Evolutionary conservation across 2,797 vertebrate species (phyloP).

Genomic region (Gymnothorax javanicus): DNA sequence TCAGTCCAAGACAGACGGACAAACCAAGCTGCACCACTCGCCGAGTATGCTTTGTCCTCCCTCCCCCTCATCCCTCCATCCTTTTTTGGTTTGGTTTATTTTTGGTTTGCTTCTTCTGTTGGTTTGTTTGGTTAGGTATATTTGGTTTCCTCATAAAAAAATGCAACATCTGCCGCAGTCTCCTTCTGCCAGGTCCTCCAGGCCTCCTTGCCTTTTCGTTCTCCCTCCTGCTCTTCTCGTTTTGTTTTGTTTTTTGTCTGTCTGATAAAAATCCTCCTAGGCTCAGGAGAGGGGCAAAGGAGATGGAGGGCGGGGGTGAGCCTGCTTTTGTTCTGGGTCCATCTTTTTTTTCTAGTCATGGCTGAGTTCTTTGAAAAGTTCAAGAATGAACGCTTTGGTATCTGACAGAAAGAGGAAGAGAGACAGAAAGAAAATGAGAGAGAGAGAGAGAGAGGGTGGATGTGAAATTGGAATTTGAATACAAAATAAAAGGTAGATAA

Average conservation of each 20-base stretch:
- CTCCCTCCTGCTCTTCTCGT: conserved; percentile 16
- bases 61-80: conserved; percentile 67
- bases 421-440: conserved; percentile 51
- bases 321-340: conserved; percentile 46
- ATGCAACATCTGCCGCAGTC: conserved; percentile 48
- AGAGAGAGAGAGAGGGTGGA: conserved; percentile 46
- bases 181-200: conserved; percentile 42
- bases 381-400: conserved; percentile 76
- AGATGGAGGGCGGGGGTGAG: conserved; percentile 35
- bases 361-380: conserved; percentile 46
- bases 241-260: conserved; percentile 46
- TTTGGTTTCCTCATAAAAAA: conserved; percentile 75
- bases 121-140: conserved; percentile 62
- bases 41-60: conserved; percentile 50
- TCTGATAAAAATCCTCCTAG: conserved; percentile 57
- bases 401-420: conserved; percentile 58
- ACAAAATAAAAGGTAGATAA: background rate
- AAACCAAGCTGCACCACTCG: conserved; percentile 54
- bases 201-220: background rate
- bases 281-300: conserved; percentile 48
- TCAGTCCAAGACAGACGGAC: conserved; percentile 49
- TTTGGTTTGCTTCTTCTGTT: conserved; percentile 79
- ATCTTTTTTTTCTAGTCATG: conserved; percentile 52
- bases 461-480: background rate
- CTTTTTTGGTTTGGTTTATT: conserved; percentile 73